These are phyloP conservation scores for Xylocampa areola DNA, from an alignment of 2,888 invertebrate genomes.

Conservation along the genomic window DNA sequence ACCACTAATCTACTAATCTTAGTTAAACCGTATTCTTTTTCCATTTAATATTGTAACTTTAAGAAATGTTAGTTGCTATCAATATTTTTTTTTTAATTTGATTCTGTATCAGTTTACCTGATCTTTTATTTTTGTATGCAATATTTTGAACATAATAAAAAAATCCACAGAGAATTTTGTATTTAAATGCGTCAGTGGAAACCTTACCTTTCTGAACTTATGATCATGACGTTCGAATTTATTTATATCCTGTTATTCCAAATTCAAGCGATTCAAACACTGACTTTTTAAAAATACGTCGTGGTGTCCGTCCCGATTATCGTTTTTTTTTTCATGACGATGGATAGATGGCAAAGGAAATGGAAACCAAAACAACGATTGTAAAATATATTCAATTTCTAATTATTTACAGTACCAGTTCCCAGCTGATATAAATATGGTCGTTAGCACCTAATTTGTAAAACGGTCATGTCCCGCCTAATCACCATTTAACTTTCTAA, in stretches of 20 bases:
- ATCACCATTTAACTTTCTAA: slow-evolving; percentile 29
- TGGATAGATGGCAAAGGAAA: neutral
- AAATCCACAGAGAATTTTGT: neutral
- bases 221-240: neutral
- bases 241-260: slow-evolving; percentile 5
- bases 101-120: too few relatives aligned
- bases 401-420: slow-evolving; percentile 19
- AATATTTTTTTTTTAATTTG: too few relatives aligned
- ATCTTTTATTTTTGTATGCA: slow-evolving; percentile 3
- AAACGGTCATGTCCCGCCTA: slow-evolving; percentile 25
- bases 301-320: too few relatives aligned
- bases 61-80: too few relatives aligned
- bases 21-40: too few relatives aligned
- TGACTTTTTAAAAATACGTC: too few relatives aligned
- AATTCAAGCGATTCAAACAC: slow-evolving; percentile 8
- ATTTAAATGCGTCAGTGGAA: neutral
- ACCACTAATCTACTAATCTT: too few relatives aligned
- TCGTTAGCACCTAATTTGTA: slow-evolving; percentile 32
- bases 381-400: slow-evolving; percentile 11
- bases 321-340: neutral
- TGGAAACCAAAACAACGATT: slow-evolving; percentile 3
- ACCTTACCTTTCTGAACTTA: neutral
- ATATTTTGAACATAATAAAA: neutral
- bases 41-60: too few relatives aligned
- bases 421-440: neutral